Base-by-base conservation (phyloP, 2,113 vertebrate genomes). In the Erythrolamprus reginae region DNA sequence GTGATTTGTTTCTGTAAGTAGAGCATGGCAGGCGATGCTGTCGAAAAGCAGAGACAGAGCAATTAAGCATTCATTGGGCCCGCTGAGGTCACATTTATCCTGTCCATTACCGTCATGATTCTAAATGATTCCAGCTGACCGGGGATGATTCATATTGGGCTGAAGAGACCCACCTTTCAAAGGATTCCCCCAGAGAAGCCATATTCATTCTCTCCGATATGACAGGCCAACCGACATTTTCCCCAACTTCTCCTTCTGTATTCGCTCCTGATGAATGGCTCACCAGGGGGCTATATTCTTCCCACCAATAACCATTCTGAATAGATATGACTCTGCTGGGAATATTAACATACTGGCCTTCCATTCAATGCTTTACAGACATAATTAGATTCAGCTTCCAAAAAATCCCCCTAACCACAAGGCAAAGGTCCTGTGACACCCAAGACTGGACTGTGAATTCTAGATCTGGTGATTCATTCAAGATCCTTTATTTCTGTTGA, bases 61-160 rank as follows among this genome's bases (percentile, higher is more conserved):
- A 61, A 89, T 89, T 82, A 77, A 4, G 8, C 52, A 42, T 86
- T 82, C 65, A 7, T 7, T 33, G 50, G 50, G 45, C 52, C 83
- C 52, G 53, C 45, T 33, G 33, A 89, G 91, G 70, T 84, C 85
- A 65, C 88, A 77, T 61, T 90, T 92, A 87, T 51, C 47, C 84
- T 61, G 55, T 61, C 65, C 52, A 52, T 61, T 83, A 82, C 84
- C 12, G 42, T 86, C n/a, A 87, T 17, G 24, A 55, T 56, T 87
- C 84, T 83, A 47, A 87, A 83, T 48, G 65, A 38, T 61, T 15
- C 51, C 1, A 50, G 45, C 52, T 45, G 47, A 7, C n/a, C 33
- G 26, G 6, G 61, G 58, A 48, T 52, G 26, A 92, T 90, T 61
- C 65, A 89, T n/a, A n/a, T 53, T 42, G 82, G 58, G 47, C 85